phyloP scores from a whole-genome alignment of 1,140 invertebrate species.

The Phortica variegata region DNA sequence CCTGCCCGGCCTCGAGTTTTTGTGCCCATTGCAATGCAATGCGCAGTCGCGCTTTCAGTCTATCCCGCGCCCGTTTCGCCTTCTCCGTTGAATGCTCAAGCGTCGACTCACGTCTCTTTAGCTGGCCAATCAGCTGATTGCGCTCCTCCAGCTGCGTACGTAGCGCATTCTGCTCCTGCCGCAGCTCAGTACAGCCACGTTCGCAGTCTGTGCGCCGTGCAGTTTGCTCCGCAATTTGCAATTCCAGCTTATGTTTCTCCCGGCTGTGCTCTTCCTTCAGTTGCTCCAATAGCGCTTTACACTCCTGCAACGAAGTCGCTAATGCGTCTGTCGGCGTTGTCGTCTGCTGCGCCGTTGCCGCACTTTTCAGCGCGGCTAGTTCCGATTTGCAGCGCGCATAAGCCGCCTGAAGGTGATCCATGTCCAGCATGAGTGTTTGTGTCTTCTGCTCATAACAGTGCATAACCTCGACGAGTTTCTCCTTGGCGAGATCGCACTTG shows the following conservation, averaged over 20 bases:
- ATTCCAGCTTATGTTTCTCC: slow-evolving; percentile 60
- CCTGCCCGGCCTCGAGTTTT: slow-evolving; percentile 41
- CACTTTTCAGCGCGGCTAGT: slow-evolving; percentile 60
- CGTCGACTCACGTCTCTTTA: slow-evolving; percentile 11
- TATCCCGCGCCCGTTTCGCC: slow-evolving; percentile 42
- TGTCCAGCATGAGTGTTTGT: slow-evolving; percentile 62
- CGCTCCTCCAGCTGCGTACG: slow-evolving; percentile 28
- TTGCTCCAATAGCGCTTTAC: slow-evolving; percentile 65
- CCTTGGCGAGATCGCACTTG: slow-evolving; percentile 59
- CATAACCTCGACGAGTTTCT: slow-evolving; percentile 65
- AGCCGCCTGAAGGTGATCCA: slow-evolving; percentile 63
- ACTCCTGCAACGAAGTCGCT: slow-evolving; percentile 63
- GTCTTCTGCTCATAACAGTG: slow-evolving; percentile 64
- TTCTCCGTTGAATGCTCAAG: slow-evolving; percentile 34
- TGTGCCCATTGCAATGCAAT: slow-evolving; percentile 53
- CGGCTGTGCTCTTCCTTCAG: slow-evolving; percentile 64
- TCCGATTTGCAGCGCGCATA: slow-evolving; percentile 61
- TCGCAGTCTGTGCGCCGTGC: slow-evolving; percentile 23
- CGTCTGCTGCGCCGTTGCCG: neutral
- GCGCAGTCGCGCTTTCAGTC: slow-evolving; percentile 40
- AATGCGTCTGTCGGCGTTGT: slow-evolving; percentile 55
- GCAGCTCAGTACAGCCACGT: slow-evolving; percentile 33
- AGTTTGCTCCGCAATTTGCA: slow-evolving; percentile 48
- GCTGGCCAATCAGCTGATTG: slow-evolving; percentile 3
- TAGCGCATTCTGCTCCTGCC: slow-evolving; percentile 57